A percentile compares a stretch with the other conserved stretches of the same genome.
Evolutionary conservation across 2,797 vertebrate species (phyloP).

Genomic region (Poeciliopsis gracilis): DNA sequence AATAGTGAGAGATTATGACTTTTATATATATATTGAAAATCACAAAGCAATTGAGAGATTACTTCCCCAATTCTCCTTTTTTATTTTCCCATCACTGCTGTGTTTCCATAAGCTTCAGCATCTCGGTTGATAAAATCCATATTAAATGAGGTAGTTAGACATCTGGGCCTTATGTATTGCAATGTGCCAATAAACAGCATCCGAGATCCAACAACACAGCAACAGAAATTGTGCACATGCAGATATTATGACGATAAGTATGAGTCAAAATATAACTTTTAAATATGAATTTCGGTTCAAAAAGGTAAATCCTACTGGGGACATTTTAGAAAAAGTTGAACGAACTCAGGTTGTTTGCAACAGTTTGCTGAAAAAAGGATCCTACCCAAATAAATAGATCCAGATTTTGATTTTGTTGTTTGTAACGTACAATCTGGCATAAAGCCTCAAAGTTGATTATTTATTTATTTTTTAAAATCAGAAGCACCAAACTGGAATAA

Average conservation of each 20-base stretch:
- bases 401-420: neutral
- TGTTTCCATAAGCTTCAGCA: neutral
- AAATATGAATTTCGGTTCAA: neutral
- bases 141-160: neutral
- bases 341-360: neutral
- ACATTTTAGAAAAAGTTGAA: slow-evolving; percentile 1
- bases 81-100: neutral
- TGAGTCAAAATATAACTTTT: neutral
- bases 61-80: neutral
- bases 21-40: neutral
- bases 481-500: slow-evolving; percentile 39
- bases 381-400: neutral
- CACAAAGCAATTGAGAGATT: neutral
- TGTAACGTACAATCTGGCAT: neutral
- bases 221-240: neutral
- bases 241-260: neutral
- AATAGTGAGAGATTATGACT: neutral
- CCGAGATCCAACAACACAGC: neutral
- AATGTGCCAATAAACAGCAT: neutral
- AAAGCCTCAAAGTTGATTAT: slow-evolving; percentile 32
- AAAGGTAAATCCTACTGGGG: neutral
- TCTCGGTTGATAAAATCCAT: neutral
- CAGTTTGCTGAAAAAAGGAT: neutral
- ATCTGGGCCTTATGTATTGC: neutral
- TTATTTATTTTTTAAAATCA: slow-evolving; percentile 17